phyloP scores from a whole-genome alignment of 1,140 invertebrate genomes.

The Anoplolepis gracilipes region DNA sequence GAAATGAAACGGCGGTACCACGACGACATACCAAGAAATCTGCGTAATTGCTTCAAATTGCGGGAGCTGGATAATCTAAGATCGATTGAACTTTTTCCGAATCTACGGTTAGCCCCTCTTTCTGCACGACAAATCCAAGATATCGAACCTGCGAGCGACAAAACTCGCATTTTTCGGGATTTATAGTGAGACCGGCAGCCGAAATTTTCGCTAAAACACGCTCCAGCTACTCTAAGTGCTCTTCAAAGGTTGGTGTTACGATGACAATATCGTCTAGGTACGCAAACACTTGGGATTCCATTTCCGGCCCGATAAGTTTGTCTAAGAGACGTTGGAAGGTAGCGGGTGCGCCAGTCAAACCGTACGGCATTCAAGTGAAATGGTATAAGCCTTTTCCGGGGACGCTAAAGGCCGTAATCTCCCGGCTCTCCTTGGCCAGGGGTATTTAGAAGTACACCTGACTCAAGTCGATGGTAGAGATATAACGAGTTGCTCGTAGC shows the following conservation, averaged over 20 bases:
- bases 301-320: no score
- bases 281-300: no score
- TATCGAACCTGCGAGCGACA: not conserved
- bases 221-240: no score
- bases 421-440: not conserved
- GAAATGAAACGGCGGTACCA: conserved; percentile 80
- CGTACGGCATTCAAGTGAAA: not conserved
- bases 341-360: not conserved
- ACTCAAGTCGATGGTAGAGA: not conserved
- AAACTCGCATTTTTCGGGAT: no score
- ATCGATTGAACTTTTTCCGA: not conserved
- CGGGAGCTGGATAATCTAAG: not conserved
- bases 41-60: no score
- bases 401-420: not conserved
- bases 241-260: no score
- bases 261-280: no score
- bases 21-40: conserved; percentile 81
- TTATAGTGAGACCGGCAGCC: no score
- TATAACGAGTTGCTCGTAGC: not conserved
- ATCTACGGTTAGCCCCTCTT: not conserved
- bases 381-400: not conserved
- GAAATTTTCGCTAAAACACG: no score
- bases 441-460: not conserved
- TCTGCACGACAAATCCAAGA: not conserved
- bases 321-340: not conserved